Percentiles rank a stretch among this genome's conserved stretches.
These are phyloP conservation scores for Zophobas morio DNA, from an alignment of 1,140 invertebrate genomes.

Conservation along the genomic window DNA sequence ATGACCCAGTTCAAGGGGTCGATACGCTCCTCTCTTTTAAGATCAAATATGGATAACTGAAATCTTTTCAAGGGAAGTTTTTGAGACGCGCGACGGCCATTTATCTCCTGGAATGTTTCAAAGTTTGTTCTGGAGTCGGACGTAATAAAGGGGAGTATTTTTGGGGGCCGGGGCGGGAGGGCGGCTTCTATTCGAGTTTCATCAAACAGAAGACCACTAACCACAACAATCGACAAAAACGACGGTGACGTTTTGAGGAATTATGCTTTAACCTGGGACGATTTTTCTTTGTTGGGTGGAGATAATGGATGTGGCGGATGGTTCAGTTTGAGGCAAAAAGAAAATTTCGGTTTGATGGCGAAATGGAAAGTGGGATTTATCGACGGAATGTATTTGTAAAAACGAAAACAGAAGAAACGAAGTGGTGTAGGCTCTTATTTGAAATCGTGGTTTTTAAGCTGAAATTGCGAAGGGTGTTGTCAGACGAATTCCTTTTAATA, in stretches of 20 bases:
- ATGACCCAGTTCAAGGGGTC: conserved; percentile 1
- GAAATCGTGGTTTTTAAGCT: no score
- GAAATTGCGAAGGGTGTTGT: no score
- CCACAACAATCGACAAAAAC: background rate
- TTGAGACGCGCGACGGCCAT: background rate
- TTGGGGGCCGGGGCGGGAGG: background rate
- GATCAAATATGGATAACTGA: conserved; percentile 13
- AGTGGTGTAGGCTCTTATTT: no score
- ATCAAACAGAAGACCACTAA: background rate
- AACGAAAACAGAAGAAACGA: no score
- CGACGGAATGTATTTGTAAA: no score
- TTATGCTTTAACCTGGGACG: conserved; percentile 1
- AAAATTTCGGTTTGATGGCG: no score
- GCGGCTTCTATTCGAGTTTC: conserved; percentile 5
- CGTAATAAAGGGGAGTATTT: background rate
- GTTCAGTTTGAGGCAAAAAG: no score
- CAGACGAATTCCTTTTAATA: no score
- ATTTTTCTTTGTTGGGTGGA: background rate
- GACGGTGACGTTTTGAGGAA: conserved; percentile 1
- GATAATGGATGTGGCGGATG: background rate
- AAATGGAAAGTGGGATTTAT: no score
- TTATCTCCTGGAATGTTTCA: conserved; percentile 7
- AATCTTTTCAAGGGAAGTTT: background rate
- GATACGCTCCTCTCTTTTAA: background rate
- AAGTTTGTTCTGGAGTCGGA: background rate